phyloP scores from a whole-genome alignment of 2,113 vertebrate genomes.

The Machaerirhynchus nigripectus region DNA sequence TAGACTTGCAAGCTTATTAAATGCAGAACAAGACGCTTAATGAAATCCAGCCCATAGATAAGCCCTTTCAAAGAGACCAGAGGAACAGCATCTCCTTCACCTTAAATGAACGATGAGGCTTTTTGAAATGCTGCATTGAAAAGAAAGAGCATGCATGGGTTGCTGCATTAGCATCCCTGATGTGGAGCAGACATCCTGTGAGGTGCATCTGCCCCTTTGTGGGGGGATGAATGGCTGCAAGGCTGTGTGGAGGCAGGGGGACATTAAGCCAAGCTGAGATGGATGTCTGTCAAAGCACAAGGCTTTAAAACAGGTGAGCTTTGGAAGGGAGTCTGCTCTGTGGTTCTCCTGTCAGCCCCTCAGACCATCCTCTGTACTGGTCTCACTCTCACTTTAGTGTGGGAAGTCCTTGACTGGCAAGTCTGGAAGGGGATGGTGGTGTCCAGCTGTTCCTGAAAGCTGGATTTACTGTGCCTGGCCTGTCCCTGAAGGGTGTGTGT shows the following conservation, averaged over 20 bases:
- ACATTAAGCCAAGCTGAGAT: background rate
- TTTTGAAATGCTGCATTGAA: background rate
- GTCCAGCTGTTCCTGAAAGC: background rate
- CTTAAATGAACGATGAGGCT: slow-evolving; percentile 14
- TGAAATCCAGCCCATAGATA: slow-evolving; percentile 60
- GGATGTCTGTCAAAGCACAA: background rate
- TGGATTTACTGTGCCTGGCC: background rate
- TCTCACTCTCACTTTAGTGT: background rate
- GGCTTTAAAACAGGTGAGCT: background rate
- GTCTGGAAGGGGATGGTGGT: background rate
- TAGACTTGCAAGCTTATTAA: slow-evolving; percentile 65
- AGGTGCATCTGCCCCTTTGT: background rate
- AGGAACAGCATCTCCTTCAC: slow-evolving; percentile 50
- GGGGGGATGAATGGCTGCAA: background rate
- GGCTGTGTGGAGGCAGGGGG: background rate
- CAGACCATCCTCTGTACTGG: background rate
- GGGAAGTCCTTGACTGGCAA: background rate
- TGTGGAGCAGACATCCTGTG: background rate
- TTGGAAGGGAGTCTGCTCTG: background rate
- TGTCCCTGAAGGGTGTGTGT: background rate
- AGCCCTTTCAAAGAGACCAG: slow-evolving; percentile 46
- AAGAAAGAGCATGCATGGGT: background rate
- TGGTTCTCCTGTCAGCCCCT: background rate
- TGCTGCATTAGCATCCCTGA: background rate
- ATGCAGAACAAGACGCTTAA: slow-evolving; percentile 46